A percentile compares a stretch with the other conserved stretches of the same genome.
phyloP scores from a whole-genome alignment of 2,113 vertebrate genomes.

The human region DNA sequence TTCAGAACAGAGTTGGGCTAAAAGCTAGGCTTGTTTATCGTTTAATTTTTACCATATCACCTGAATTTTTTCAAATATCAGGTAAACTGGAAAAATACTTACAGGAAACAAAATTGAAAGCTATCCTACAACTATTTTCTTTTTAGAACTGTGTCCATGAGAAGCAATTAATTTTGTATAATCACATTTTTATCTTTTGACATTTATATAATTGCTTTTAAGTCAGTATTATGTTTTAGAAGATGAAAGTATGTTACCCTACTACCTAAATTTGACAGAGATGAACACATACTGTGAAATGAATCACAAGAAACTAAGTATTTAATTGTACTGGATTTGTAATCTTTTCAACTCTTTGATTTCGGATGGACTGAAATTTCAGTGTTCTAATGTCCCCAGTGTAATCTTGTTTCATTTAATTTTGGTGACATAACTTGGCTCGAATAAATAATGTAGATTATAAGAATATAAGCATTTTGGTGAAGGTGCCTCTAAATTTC shows the following conservation, averaged over 20 bases:
- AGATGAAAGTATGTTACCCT: slow-evolving; percentile 23
- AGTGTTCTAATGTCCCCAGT: not conserved
- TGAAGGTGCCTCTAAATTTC: not conserved
- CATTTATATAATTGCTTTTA: slow-evolving; percentile 38
- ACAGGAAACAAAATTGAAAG: not conserved
- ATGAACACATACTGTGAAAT: slow-evolving; percentile 21
- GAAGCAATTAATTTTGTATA: slow-evolving; percentile 39
- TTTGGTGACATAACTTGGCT: not conserved
- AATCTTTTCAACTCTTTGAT: slow-evolving; percentile 43
- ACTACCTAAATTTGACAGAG: slow-evolving; percentile 9
- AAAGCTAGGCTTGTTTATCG: not conserved
- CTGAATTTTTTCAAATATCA: not conserved
- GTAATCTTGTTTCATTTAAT: not conserved
- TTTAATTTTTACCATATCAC: not conserved
- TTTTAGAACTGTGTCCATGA: not conserved
- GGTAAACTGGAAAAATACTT: not conserved
- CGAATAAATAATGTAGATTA: slow-evolving; percentile 1
- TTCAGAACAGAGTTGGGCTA: not conserved
- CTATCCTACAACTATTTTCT: not conserved
- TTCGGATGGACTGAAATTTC: not conserved
- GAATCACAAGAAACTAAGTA: slow-evolving; percentile 53
- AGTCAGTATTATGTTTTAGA: slow-evolving; percentile 25
- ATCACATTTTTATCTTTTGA: slow-evolving; percentile 44
- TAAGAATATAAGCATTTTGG: not conserved
- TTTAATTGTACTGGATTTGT: slow-evolving; percentile 40